phyloP scores from a whole-genome alignment of 1,140 invertebrate genomes.

The Elysia chlorotica region DNA sequence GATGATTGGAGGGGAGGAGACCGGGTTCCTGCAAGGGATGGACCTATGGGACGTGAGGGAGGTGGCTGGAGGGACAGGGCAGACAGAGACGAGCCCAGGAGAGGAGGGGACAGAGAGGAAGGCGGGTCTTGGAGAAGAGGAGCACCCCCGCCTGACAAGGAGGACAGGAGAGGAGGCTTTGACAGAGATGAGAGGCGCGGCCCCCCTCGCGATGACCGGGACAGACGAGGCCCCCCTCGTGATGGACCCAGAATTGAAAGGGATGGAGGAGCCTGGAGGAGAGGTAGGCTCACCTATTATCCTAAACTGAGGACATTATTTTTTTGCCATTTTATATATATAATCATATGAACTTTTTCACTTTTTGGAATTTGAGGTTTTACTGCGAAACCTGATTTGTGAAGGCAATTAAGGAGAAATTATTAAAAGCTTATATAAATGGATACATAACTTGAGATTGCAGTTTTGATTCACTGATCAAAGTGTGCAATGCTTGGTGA shows the following conservation, averaged over 20 bases:
- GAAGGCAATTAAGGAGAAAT: not conserved
- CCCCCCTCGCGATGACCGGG: not conserved
- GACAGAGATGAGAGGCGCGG: not conserved
- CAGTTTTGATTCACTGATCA: too few species aligned
- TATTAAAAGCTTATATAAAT: too few species aligned
- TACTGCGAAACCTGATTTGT: not conserved
- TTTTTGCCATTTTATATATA: not conserved
- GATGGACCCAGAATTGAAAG: not conserved
- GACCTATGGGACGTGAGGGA: conserved; percentile 32
- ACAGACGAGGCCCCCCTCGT: not conserved
- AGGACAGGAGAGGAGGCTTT: conserved; percentile 6
- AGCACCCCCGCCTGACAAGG: conserved; percentile 24
- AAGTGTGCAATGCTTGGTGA: too few species aligned
- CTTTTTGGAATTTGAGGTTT: not conserved
- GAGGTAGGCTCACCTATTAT: not conserved
- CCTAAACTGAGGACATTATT: not conserved
- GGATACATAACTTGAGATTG: too few species aligned
- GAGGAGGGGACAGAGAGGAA: conserved; percentile 42
- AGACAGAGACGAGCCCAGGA: conserved; percentile 21
- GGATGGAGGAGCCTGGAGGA: conserved; percentile 3
- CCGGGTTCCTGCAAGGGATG: conserved; percentile 9
- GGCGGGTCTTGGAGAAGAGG: conserved; percentile 42
- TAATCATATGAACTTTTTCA: not conserved
- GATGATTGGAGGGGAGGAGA: conserved; percentile 19
- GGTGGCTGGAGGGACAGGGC: conserved; percentile 33